A percentile compares a stretch with the other conserved stretches of the same genome.
phyloP scores from a whole-genome alignment of 2,113 vertebrate species.

The Narcine bancroftii region DNA sequence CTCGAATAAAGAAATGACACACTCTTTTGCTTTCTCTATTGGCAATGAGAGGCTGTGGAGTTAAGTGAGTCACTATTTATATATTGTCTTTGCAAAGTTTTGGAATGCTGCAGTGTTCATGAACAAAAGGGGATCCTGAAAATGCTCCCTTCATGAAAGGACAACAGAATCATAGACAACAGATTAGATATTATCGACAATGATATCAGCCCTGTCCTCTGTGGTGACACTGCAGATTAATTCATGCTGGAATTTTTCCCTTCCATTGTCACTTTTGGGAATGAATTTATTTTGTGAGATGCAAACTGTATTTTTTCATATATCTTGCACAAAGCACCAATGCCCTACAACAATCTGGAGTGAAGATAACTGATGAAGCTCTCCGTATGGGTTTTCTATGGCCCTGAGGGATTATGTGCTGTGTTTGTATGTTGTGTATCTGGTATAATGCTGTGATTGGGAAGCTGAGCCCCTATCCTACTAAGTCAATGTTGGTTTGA shows the following conservation, averaged over 20 bases:
- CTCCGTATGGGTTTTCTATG: background rate
- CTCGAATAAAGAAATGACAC: background rate
- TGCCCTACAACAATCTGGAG: background rate
- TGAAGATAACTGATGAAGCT: conserved; percentile 31
- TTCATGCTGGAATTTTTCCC: conserved; percentile 26
- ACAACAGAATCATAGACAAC: background rate
- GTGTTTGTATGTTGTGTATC: background rate
- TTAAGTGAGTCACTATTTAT: conserved; percentile 20
- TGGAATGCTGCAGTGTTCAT: too few relatives aligned
- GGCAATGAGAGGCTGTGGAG: background rate
- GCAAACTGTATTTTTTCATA: background rate
- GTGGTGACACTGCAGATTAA: background rate
- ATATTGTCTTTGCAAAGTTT: conserved; percentile 17
- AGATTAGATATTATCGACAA: background rate
- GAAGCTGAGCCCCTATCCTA: background rate
- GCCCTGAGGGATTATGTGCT: background rate
- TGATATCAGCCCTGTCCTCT: background rate
- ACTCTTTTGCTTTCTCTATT: background rate
- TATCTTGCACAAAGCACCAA: background rate
- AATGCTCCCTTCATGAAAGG: background rate
- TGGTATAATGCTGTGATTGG: background rate
- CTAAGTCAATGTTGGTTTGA: conserved; percentile 14
- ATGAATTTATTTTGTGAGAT: conserved; percentile 32
- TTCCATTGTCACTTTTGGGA: conserved; percentile 4
- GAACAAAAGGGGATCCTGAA: background rate